phyloP scores from a whole-genome alignment of 2,113 vertebrate genomes.

The Anseranas semipalmata region DNA sequence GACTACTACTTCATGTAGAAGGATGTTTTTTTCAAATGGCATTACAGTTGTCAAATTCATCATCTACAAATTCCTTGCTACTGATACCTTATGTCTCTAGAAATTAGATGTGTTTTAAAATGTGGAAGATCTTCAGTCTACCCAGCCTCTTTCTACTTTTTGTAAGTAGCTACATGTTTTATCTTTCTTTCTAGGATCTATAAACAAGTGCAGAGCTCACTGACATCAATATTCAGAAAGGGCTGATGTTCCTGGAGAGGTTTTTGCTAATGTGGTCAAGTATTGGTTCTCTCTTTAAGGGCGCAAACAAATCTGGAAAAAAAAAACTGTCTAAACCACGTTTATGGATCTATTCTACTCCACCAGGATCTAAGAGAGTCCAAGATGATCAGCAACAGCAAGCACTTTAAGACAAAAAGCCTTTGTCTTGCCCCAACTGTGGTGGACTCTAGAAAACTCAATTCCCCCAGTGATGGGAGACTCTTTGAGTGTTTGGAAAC shows the following conservation, averaged over 20 bases:
- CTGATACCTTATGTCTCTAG: neutral
- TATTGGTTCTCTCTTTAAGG: neutral
- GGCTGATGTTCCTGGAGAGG: neutral
- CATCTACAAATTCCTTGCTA: neutral
- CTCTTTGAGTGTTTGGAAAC: neutral
- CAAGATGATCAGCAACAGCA: neutral
- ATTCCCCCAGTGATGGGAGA: neutral
- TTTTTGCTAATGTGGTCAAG: neutral
- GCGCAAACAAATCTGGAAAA: neutral
- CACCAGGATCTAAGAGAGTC: neutral
- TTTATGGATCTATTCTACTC: neutral
- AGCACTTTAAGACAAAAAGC: neutral
- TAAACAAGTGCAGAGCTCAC: neutral
- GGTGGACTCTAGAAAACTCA: neutral
- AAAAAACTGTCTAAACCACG: neutral
- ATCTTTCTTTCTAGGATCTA: neutral
- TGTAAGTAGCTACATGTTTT: neutral
- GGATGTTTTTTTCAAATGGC: neutral
- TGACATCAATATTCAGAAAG: neutral
- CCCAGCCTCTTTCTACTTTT: neutral
- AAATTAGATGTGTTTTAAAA: neutral
- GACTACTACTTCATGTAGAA: neutral
- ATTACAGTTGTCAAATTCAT: neutral
- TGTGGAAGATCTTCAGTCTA: neutral
- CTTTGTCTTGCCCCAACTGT: neutral